Conservation (phyloP, 2,113 vertebrate species). For the Symphodus melops region DNA sequence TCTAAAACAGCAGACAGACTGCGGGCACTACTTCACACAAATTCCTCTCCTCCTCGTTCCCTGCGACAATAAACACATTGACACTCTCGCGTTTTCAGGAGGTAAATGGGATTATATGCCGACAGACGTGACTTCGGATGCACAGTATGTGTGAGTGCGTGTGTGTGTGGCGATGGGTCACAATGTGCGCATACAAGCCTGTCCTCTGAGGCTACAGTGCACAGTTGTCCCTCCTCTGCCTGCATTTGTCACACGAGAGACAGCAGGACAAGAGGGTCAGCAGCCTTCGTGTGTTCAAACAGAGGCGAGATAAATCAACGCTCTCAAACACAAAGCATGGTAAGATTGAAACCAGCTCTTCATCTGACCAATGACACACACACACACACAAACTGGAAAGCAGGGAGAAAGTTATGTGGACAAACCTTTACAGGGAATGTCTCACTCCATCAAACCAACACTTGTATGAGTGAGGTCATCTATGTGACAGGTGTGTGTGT, state of each 20-base stretch:
- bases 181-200: not conserved
- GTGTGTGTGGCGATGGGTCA: not conserved
- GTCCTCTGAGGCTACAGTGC: not conserved
- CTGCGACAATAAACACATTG: constrained; percentile 28
- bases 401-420: constrained; percentile 1
- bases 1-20: constrained; percentile 50
- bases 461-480: not conserved
- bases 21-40: constrained; percentile 56
- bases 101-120: constrained; percentile 49
- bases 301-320: not conserved
- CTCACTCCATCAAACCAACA: constrained; percentile 37
- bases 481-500: constrained; percentile 11
- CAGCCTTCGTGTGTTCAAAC: not conserved
- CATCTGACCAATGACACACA: constrained; percentile 18
- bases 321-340: not conserved
- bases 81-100: constrained; percentile 33
- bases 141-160: constrained; percentile 1
- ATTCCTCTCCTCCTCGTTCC: constrained; percentile 39
- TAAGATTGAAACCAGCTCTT: not conserved
- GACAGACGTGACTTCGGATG: constrained; percentile 33
- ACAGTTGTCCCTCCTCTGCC: constrained; percentile 33
- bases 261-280: not conserved
- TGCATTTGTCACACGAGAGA: constrained; percentile 13
- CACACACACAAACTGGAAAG: constrained; percentile 32
- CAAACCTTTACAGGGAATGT: constrained; percentile 30